Conservation (phyloP, 2,113 vertebrate genomes). For the Dromaius novaehollandiae region DNA sequence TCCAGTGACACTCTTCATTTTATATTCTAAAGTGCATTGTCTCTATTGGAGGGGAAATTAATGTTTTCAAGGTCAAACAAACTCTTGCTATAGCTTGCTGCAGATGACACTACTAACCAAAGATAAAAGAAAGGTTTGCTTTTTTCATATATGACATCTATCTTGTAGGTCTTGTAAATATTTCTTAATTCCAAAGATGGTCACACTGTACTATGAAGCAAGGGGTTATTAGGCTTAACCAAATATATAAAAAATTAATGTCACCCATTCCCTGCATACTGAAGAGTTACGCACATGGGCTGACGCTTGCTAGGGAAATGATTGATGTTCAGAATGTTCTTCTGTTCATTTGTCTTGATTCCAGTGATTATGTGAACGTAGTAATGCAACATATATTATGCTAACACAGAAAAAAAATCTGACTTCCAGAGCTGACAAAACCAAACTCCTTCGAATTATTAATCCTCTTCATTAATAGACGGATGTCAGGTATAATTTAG, state of each 20-base stretch:
- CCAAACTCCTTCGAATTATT: neutral
- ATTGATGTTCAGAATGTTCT: neutral
- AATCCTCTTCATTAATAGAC: neutral
- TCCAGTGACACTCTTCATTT: neutral
- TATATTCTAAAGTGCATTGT: neutral
- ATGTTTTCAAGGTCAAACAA: neutral
- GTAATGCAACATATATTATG: neutral
- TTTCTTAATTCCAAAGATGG: neutral
- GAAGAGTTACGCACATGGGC: neutral
- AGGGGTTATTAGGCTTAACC: neutral
- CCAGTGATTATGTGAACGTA: neutral
- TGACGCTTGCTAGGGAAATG: neutral
- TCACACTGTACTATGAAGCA: neutral
- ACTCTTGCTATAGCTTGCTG: neutral
- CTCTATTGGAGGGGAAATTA: neutral
- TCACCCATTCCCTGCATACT: neutral
- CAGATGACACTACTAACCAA: neutral
- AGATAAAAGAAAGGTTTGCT: neutral
- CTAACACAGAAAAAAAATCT: neutral
- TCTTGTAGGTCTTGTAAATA: neutral
- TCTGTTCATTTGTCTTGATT: slow-evolving; percentile 20
- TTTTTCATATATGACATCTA: neutral
- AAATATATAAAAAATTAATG: neutral
- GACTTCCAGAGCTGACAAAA: neutral
- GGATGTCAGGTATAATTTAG: neutral